These are phyloP conservation scores for Pteropus rufus DNA, from an alignment of 2,797 vertebrate genomes.

Conservation along the genomic window DNA sequence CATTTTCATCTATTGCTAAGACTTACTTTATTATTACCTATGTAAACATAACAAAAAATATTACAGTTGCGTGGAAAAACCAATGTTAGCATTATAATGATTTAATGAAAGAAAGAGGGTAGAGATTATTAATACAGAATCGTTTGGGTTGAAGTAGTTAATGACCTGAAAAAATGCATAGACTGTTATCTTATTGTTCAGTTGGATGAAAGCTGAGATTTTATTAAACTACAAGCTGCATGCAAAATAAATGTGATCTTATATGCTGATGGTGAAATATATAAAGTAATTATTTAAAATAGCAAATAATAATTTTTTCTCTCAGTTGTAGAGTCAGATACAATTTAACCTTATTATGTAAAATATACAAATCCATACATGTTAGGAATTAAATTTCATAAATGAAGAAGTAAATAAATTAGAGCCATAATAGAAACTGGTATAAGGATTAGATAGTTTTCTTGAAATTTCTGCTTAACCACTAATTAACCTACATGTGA, in stretches of 20 bases:
- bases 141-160: neutral
- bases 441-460: neutral
- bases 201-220: neutral
- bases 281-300: slow-evolving; percentile 15
- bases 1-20: neutral
- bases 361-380: neutral
- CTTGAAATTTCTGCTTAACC: neutral
- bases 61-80: neutral
- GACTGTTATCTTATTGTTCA: neutral
- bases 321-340: neutral
- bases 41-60: neutral
- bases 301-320: neutral
- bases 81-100: neutral
- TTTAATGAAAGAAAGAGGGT: neutral
- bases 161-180: neutral
- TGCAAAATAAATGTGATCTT: neutral
- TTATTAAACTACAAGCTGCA: neutral
- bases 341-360: neutral
- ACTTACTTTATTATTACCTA: neutral
- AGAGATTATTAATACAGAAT: neutral
- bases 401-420: neutral
- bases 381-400: slow-evolving; percentile 11
- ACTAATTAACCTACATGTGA: neutral
- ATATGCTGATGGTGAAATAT: neutral
- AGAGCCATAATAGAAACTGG: neutral